A percentile compares a stretch with the other conserved stretches of the same genome.
phyloP scores from a whole-genome alignment of 2,797 vertebrate genomes.

The Lagorchestes hirsutus region DNA sequence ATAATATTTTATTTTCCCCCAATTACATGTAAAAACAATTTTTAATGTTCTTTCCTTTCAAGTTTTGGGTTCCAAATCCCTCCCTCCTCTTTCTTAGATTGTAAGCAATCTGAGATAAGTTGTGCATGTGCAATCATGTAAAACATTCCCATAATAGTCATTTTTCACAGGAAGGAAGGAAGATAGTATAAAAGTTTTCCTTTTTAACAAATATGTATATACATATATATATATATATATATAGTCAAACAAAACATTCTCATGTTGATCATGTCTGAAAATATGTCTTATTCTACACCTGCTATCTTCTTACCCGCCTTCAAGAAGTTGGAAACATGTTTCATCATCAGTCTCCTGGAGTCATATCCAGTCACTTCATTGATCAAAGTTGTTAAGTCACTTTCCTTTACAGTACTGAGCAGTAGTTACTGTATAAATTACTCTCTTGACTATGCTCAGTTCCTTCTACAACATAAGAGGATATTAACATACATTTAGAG shows the following conservation, averaged over 20 bases:
- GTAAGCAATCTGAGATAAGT: too few species aligned
- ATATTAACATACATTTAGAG: background rate
- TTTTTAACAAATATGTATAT: background rate
- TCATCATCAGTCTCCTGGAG: background rate
- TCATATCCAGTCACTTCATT: background rate
- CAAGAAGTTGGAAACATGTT: background rate
- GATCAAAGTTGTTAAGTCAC: background rate
- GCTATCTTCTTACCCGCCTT: background rate
- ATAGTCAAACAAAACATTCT: background rate
- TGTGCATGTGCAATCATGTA: too few species aligned
- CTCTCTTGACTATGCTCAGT: background rate
- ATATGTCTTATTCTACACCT: background rate
- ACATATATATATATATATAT: background rate
- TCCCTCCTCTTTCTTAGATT: too few species aligned
- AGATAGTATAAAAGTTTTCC: background rate
- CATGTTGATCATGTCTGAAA: background rate
- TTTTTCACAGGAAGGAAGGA: background rate
- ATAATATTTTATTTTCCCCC: too few species aligned
- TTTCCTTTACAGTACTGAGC: background rate
- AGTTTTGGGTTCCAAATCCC: too few species aligned
- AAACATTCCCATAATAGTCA: background rate
- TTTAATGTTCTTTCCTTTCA: too few species aligned
- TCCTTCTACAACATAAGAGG: background rate
- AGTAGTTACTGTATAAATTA: background rate
- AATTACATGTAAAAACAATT: too few species aligned